A percentile compares a stretch with the other conserved stretches of the same genome.
phyloP scores from a whole-genome alignment of 2,113 vertebrate genomes.

The Podarcis raffonei region DNA sequence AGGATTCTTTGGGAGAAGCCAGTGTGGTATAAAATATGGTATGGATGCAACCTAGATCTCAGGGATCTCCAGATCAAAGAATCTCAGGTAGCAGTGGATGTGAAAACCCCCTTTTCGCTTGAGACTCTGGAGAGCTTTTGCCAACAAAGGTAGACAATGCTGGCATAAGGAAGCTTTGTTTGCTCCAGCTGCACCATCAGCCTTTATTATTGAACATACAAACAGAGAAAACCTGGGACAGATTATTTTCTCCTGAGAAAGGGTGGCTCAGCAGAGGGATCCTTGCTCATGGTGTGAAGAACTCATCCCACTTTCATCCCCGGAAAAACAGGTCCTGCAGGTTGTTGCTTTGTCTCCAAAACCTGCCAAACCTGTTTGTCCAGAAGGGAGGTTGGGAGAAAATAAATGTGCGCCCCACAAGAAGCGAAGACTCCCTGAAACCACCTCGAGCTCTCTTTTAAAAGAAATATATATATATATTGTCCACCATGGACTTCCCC shows the following conservation, averaged over 20 bases:
- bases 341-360: background rate
- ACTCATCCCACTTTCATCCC: background rate
- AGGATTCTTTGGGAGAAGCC: too few species aligned
- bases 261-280: background rate
- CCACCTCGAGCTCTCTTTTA: background rate
- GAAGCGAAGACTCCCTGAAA: background rate
- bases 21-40: background rate
- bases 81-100: background rate
- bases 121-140: background rate
- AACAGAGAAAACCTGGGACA: background rate
- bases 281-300: background rate
- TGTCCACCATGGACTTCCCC: background rate
- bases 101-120: background rate
- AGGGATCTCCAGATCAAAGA: background rate
- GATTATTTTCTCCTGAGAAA: background rate
- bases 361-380: constrained; percentile 18
- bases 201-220: background rate
- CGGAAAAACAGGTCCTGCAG: background rate
- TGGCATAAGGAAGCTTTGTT: background rate
- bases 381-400: background rate
- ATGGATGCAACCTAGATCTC: background rate
- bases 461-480: background rate
- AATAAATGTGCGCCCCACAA: background rate
- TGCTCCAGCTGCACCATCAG: background rate
- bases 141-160: background rate